Evolutionary conservation across 1,140 invertebrate species (phyloP), one percentile per base, ranked within the genome.

Genomic region (Trichonephila clavipes): DNA sequence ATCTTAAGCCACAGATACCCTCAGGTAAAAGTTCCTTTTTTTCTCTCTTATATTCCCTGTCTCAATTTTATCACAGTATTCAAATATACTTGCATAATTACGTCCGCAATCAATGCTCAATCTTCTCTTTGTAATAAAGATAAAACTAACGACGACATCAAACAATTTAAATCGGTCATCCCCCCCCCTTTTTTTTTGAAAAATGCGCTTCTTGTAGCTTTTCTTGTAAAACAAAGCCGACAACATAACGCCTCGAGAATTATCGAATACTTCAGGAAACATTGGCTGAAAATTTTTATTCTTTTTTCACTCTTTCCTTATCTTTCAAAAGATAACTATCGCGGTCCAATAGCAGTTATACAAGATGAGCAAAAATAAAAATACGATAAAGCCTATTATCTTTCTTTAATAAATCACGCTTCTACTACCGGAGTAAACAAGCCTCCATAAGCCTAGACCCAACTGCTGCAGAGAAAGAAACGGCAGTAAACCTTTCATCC

Each of bases 401-500:
- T n/a, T 69, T 72, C 44, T 66, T 72, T 88, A 44, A 88, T 88
- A 88, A 88, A 72, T 88, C 87, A 58, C 40, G 64, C n/a, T 44
- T 66, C 18, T 28, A 7, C 12, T n/a, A 72, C 16, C n/a, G 6
- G 58, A 88, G 34, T 19, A 88, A 58, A 77, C 72, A 77, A 77
- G 34, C n/a, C 16, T 8, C 19, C 85, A 51, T 51, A 51, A 51
- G 51, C 51, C 51, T 51, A 51, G 51, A 51, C 51, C 66, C 21
- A 69, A 69, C 24, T 69, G n/a, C 24, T 51, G 66, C 19, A n/a
- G 16, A 72, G n/a, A 72, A 69, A 89, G 24, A 69, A 69, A 44
- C 7, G 19, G 0, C 19, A 44, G 61, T 12, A 89, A 89, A 89
- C 10, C 5, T 64, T 40, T 44, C 44, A 72, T 58, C 28, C 28